Evolutionary conservation across 2,888 invertebrate genomes (phyloP).

Genomic region (Linnaemya vulpina): DNA sequence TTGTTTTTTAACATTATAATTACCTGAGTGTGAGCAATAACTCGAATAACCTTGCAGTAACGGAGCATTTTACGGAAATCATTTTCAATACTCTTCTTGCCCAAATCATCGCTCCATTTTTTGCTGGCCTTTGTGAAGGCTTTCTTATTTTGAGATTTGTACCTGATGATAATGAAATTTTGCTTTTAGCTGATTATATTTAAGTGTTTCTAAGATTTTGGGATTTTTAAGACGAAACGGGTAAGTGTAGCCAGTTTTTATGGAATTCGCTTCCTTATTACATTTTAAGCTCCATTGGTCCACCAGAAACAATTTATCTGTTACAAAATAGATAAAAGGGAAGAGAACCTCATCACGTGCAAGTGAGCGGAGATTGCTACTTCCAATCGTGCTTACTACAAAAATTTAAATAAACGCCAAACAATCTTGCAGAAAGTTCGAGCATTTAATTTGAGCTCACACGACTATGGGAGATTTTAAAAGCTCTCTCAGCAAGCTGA

Average conservation of each 20-base stretch:
- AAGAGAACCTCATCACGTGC: slow-evolving; percentile 86
- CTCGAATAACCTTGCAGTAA: slow-evolving; percentile 98
- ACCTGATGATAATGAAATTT: slow-evolving; percentile 86
- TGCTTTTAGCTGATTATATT: slow-evolving; percentile 64
- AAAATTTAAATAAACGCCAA: background rate
- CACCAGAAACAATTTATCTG: slow-evolving; percentile 74
- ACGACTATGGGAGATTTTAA: slow-evolving; percentile 79
- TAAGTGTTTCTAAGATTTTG: background rate
- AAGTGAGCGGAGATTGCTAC: slow-evolving; percentile 87
- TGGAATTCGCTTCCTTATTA: slow-evolving; percentile 26
- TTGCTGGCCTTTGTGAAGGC: slow-evolving; percentile 99
- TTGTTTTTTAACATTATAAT: slow-evolving; percentile 74
- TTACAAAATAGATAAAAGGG: slow-evolving; percentile 77
- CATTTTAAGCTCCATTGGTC: slow-evolving; percentile 73
- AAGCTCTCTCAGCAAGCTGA: slow-evolving; percentile 87
- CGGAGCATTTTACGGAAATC: slow-evolving; percentile 99
- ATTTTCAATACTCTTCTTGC: slow-evolving; percentile 97
- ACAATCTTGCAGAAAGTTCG: slow-evolving; percentile 1
- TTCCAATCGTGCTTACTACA: slow-evolving; percentile 81
- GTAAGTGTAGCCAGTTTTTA: slow-evolving; percentile 35
- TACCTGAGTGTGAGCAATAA: slow-evolving; percentile 99
- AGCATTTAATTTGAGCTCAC: slow-evolving; percentile 78
- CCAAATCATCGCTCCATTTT: slow-evolving; percentile 99
- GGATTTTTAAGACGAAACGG: slow-evolving; percentile 2
- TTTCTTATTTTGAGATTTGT: slow-evolving; percentile 99